Evolutionary conservation across 2,797 vertebrate genomes (phyloP).

Genomic region (Leptodactylus fallax): DNA sequence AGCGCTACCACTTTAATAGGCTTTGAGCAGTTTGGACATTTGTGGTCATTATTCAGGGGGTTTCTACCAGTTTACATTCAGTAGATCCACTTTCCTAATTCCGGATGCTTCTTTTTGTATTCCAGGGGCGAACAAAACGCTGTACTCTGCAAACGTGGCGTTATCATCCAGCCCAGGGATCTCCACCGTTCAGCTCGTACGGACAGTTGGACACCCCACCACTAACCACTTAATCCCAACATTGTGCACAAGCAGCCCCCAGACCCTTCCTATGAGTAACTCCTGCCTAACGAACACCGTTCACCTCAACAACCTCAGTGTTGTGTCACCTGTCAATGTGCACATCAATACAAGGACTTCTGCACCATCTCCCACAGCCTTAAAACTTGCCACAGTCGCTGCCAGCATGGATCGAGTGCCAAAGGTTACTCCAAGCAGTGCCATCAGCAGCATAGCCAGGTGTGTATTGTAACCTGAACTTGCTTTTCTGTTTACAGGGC

Average conservation of each 20-base stretch:
- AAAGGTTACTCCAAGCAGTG: slow-evolving; percentile 89
- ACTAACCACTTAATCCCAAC: slow-evolving; percentile 84
- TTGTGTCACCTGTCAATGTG: slow-evolving; percentile 87
- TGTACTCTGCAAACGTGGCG: slow-evolving; percentile 85
- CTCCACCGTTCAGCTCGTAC: slow-evolving; percentile 83
- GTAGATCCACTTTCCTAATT: too few species aligned
- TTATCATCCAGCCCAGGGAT: slow-evolving; percentile 83
- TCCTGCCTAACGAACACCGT: slow-evolving; percentile 82
- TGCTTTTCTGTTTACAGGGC: too few species aligned
- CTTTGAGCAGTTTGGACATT: too few species aligned
- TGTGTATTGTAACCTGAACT: slow-evolving; percentile 63
- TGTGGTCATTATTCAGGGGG: too few species aligned
- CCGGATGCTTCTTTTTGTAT: background rate
- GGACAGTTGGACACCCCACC: slow-evolving; percentile 83
- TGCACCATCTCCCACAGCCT: slow-evolving; percentile 88
- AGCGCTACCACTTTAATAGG: too few species aligned
- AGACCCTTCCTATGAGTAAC: slow-evolving; percentile 86
- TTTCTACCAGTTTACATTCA: too few species aligned
- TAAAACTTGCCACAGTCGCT: slow-evolving; percentile 92
- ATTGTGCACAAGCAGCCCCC: slow-evolving; percentile 83
- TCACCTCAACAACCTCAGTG: slow-evolving; percentile 86
- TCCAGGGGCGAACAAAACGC: slow-evolving; percentile 84
- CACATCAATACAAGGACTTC: slow-evolving; percentile 87
- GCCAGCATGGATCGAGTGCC: slow-evolving; percentile 89
- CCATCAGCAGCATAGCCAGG: slow-evolving; percentile 89